Base-by-base conservation (phyloP, 2,113 vertebrate genomes). In the Antennarius striatus region DNA sequence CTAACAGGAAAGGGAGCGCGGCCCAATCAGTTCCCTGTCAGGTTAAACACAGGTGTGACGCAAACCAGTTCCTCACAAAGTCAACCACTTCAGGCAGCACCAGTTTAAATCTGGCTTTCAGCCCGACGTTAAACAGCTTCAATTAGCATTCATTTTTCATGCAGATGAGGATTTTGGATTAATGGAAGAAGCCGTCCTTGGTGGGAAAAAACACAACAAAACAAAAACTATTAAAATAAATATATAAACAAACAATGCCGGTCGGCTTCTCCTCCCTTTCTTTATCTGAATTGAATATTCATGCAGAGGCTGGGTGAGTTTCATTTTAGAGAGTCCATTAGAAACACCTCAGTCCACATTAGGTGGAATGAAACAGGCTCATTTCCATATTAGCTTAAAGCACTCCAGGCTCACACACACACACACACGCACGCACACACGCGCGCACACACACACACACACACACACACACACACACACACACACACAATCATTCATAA, bases 291-390 rank as follows among this genome's bases (percentile, higher is more conserved):
- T 36, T 22, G 45, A 10, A 69, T 62, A 58, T 56, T 40, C 39
- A 40, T 40, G 10, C 39, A 28, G 29, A 61, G 52, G 7, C 14
- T 59, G 71, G 56, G 49, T 56, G 62, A 64, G 46, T 77, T 71
- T 54, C 6, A 52, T 52, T 67, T 59, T 42, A 56, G 60, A 50
- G 61, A 79, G 64, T 83, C 54, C 62, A 76, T 79, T 73, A 72
- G 51, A 75, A 77, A 69, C 63, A 64, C 50, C 29, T 62, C 40
- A 7, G 30, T 84, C 47, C 60, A 68, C 47, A 61, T 10, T 51
- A 54, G 28, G 36, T 64, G 36, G 48, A 51, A 75, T 67, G 42
- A 40, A 72, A 75, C 56, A 15, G 57, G 36, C 68, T 61, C 0
- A 71, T 77, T 75, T 77, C 49, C 7, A 80, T 68, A 65, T 52